Evolutionary conservation across 2,113 vertebrate genomes (phyloP).

Genomic region (Bucco capensis): DNA sequence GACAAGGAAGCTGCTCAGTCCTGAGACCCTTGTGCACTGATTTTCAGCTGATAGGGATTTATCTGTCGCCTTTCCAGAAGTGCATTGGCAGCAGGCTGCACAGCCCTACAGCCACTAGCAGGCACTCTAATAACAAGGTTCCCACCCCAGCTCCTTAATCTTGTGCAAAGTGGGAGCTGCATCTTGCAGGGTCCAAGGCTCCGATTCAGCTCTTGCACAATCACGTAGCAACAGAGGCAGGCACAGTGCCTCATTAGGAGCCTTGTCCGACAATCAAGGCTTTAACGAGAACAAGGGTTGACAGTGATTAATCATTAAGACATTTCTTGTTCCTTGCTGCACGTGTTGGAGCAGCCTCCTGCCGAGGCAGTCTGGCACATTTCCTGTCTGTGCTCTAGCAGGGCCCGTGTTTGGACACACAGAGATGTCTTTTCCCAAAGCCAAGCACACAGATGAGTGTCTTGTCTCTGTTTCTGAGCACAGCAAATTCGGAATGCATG

Average conservation of each 20-base stretch:
- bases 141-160: background rate
- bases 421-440: constrained; percentile 53
- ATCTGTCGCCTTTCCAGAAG: background rate
- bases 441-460: constrained; percentile 29
- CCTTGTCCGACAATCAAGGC: constrained; percentile 66
- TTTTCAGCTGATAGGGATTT: background rate
- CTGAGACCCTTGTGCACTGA: background rate
- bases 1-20: background rate
- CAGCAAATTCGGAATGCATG: constrained; percentile 40
- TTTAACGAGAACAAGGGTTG: constrained; percentile 77
- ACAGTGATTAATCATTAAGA: constrained; percentile 78
- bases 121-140: background rate
- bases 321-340: constrained; percentile 69
- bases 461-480: constrained; percentile 52
- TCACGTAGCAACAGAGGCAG: constrained; percentile 68
- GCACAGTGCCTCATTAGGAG: constrained; percentile 71
- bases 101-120: constrained; percentile 1
- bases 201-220: constrained; percentile 6
- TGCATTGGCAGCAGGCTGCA: background rate
- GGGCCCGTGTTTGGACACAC: constrained; percentile 49
- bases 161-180: background rate
- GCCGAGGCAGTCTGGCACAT: constrained; percentile 70
- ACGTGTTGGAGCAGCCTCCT: constrained; percentile 74
- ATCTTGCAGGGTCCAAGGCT: constrained; percentile 10
- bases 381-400: constrained; percentile 68